Base-by-base conservation (phyloP, 2,888 invertebrate species). In the Philaethria dido region DNA sequence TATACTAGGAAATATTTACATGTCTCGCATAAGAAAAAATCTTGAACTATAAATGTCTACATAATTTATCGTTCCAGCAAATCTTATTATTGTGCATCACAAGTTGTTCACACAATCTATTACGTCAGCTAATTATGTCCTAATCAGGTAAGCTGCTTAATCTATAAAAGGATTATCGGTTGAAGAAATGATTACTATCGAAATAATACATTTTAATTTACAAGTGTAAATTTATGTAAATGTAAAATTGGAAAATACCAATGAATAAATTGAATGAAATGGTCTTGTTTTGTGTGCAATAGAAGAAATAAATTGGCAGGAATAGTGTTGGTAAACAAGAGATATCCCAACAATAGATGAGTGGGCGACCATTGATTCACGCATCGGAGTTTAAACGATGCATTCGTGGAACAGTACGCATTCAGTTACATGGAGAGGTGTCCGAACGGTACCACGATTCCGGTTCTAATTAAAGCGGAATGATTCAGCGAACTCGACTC, bases 401-500 rank as follows among this genome's bases (percentile, higher is more conserved):
- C 81, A 77, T 90, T 88, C 87, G 83, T 75, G 76, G 88, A 89
- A 89, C 68, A 70, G 75, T 61, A 71, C 81, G 80, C 81, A 81
- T 85, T 84, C 80, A 74, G 80, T 81, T 81, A 78, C 76, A 78
- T 77, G 71, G 70, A 80, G 80, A 81, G 84, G 76, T 78, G 78
- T 80, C 81, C 76, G 77, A 87, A 87, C 87, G 84, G 84, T 86
- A 86, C 80, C 77, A 80, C 77, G 80, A 87, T 85, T 84, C 85
- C 87, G 85, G 84, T 87, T 85, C 85, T 86, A 88, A 88, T 89
- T 89, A 88, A 85, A 87, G 78, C 78, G 70, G 74, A 80, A 78
- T 88, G 87, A 90, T 82, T 89, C 88, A 88, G 78, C 78, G 76
- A 77, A 77, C 77, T 75, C 77, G 75, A 71, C 79, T 73, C 73